phyloP scores from a whole-genome alignment of 2,797 vertebrate genomes.

The Hipposideros larvatus region DNA sequence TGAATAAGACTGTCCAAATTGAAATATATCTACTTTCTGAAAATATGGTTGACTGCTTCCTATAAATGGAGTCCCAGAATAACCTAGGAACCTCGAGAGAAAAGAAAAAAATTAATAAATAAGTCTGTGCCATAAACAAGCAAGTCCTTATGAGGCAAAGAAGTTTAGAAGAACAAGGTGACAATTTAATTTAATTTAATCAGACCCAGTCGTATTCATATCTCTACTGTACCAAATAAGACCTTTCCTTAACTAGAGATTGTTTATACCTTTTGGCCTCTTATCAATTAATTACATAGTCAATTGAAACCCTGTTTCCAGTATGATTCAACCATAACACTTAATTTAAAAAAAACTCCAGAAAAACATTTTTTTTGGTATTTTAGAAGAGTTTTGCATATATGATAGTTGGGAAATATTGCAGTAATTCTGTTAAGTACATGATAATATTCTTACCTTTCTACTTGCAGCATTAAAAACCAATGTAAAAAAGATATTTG shows the following conservation, averaged over 20 bases:
- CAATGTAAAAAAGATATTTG: neutral
- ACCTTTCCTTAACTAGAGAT: neutral
- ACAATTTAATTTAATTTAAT: constrained; percentile 63
- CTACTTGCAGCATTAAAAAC: neutral
- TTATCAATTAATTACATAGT: constrained; percentile 59
- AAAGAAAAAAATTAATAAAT: constrained; percentile 50
- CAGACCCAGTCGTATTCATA: constrained; percentile 22
- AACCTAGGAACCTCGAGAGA: neutral
- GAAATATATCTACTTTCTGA: constrained; percentile 38
- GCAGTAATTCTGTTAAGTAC: neutral
- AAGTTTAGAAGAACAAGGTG: constrained; percentile 37
- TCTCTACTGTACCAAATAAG: constrained; percentile 24
- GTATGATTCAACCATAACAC: constrained; percentile 51
- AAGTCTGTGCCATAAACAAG: constrained; percentile 40
- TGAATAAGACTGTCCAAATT: neutral
- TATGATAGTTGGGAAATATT: neutral
- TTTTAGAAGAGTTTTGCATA: neutral
- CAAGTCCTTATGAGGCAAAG: constrained; percentile 55
- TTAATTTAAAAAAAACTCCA: constrained; percentile 45
- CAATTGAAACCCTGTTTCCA: neutral
- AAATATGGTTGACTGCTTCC: neutral
- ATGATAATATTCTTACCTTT: neutral
- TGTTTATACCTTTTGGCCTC: constrained; percentile 30
- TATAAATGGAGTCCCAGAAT: neutral
- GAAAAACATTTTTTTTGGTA: neutral